Evolutionary conservation across 2,888 invertebrate genomes (phyloP).

Genomic region (Acronicta aceris): DNA sequence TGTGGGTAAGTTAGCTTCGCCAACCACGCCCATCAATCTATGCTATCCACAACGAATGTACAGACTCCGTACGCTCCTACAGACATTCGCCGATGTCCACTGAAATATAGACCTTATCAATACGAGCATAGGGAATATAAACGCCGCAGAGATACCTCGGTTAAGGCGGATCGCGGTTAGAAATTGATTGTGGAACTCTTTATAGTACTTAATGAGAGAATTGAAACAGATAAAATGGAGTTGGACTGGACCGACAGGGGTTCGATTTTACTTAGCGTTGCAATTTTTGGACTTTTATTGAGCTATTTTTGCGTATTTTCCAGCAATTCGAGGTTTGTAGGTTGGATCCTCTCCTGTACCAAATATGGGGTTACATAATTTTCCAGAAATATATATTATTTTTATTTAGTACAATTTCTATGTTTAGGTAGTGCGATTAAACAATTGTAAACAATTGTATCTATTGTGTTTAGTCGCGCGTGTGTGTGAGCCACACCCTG

Average conservation of each 20-base stretch:
- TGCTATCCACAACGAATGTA: slow-evolving; percentile 86
- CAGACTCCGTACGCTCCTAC: slow-evolving; percentile 73
- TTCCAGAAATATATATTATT: too few relatives aligned
- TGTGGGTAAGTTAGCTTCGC: slow-evolving; percentile 80
- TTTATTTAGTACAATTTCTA: too few relatives aligned
- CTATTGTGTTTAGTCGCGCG: too few relatives aligned
- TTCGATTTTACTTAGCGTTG: slow-evolving; percentile 45
- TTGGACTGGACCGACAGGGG: slow-evolving; percentile 45
- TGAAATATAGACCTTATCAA: slow-evolving; percentile 56
- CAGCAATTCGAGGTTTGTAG: slow-evolving; percentile 34
- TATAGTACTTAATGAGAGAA: slow-evolving; percentile 87
- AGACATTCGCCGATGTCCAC: slow-evolving; percentile 41
- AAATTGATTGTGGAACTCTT: slow-evolving; percentile 86
- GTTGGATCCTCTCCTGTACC: too few relatives aligned
- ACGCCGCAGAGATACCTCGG: slow-evolving; percentile 54
- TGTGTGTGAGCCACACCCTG: too few relatives aligned
- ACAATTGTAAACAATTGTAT: too few relatives aligned
- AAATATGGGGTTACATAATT: too few relatives aligned
- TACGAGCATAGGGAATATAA: slow-evolving; percentile 45
- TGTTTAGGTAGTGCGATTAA: too few relatives aligned
- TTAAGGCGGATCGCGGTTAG: slow-evolving; percentile 71
- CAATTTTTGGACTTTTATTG: slow-evolving; percentile 40
- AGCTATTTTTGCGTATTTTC: slow-evolving; percentile 33
- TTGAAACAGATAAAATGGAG: slow-evolving; percentile 82
- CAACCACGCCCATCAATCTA: slow-evolving; percentile 85